These are phyloP conservation scores for Eubasilissa splendida DNA, from an alignment of 2,888 invertebrate genomes.

Conservation along the genomic window DNA sequence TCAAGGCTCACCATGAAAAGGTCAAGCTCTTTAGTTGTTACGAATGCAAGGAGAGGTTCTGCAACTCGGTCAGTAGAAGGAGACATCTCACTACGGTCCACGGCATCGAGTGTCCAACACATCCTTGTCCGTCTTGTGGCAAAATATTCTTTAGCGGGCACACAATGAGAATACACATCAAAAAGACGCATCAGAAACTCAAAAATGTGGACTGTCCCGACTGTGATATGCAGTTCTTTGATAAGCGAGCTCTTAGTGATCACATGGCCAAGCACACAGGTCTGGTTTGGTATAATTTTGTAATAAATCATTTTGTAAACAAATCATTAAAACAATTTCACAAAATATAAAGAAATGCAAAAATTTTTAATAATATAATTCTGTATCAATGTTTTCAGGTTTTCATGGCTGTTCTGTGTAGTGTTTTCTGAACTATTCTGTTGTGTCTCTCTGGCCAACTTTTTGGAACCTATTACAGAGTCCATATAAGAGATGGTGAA, in stretches of 20 bases:
- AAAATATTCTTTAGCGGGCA: background rate
- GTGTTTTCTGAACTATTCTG: too few species aligned
- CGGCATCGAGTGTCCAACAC: background rate
- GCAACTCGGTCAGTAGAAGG: background rate
- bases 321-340: too few species aligned
- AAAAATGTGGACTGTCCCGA: slow-evolving; percentile 2
- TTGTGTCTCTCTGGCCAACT: too few species aligned
- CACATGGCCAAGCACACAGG: slow-evolving; percentile 38
- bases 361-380: too few species aligned
- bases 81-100: slow-evolving; percentile 19
- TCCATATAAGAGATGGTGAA: too few species aligned
- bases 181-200: slow-evolving; percentile 17
- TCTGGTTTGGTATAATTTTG: slow-evolving; percentile 5
- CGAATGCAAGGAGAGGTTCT: slow-evolving; percentile 28
- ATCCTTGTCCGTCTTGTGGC: slow-evolving; percentile 17
- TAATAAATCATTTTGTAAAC: too few species aligned
- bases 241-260: background rate
- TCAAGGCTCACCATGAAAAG: slow-evolving; percentile 5
- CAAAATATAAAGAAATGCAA: too few species aligned
- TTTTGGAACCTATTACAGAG: too few species aligned
- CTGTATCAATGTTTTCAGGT: too few species aligned
- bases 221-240: slow-evolving; percentile 23
- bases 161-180: slow-evolving; percentile 5
- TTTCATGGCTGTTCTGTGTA: too few species aligned
- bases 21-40: slow-evolving; percentile 4